A percentile compares a stretch with the other conserved stretches of the same genome.
These are phyloP conservation scores for Torymus texanus DNA, from an alignment of 2,888 invertebrate genomes.

Conservation along the genomic window DNA sequence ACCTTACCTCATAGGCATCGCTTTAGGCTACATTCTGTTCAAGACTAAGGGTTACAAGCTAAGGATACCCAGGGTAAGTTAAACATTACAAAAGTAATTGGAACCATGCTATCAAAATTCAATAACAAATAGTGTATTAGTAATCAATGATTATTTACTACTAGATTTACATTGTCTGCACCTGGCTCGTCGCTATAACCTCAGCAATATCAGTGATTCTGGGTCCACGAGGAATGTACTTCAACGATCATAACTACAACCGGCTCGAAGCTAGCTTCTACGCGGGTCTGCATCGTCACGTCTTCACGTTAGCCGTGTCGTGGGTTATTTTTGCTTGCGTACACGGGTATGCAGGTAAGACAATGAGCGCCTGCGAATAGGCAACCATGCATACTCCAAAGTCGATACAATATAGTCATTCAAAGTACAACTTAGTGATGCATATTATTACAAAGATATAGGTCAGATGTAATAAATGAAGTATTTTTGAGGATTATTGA, in stretches of 20 bases:
- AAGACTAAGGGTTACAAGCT: constrained; percentile 58
- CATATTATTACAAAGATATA: no score
- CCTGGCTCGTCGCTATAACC: constrained; percentile 64
- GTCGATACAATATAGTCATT: no score
- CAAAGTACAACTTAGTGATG: no score
- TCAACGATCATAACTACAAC: constrained; percentile 63
- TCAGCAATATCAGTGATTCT: constrained; percentile 61
- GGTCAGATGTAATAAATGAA: no score
- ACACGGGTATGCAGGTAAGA: constrained; percentile 81
- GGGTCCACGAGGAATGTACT: constrained; percentile 67
- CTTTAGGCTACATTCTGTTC: constrained; percentile 67
- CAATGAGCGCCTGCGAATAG: background rate
- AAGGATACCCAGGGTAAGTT: constrained; percentile 57
- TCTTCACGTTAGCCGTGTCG: constrained; percentile 66
- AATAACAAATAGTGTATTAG: no score
- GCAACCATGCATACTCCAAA: no score
- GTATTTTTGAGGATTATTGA: no score
- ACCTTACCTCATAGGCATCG: constrained; percentile 71
- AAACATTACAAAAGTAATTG: no score
- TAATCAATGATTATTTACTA: background rate
- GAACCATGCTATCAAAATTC: no score
- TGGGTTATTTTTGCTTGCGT: constrained; percentile 78
- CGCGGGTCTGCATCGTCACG: constrained; percentile 69
- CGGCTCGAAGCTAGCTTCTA: constrained; percentile 68
- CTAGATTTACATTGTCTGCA: constrained; percentile 61